A percentile compares a stretch with the other conserved stretches of the same genome.
Evolutionary conservation across 1,140 invertebrate genomes (phyloP).

Genomic region (Druon quercuslanigerum): DNA sequence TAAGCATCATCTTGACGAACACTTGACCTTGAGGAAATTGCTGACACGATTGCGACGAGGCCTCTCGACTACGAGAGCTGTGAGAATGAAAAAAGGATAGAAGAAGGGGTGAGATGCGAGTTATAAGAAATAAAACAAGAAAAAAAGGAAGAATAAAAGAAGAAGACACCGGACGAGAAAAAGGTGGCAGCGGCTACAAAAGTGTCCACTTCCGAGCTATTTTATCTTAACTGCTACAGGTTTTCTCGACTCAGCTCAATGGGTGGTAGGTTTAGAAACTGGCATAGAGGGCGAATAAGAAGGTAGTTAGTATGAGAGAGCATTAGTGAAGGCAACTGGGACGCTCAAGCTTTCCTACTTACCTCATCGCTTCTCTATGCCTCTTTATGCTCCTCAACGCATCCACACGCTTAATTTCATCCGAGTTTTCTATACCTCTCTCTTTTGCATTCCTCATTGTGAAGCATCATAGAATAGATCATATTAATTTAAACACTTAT

Average conservation of each 20-base stretch:
- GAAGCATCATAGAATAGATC: background rate
- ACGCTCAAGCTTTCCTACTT: slow-evolving; percentile 45
- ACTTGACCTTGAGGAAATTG: slow-evolving; percentile 22
- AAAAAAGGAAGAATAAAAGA: background rate
- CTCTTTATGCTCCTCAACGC: no score
- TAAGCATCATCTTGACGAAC: slow-evolving; percentile 18
- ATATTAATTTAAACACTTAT: background rate
- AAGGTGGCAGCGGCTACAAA: slow-evolving; percentile 52
- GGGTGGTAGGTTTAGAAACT: background rate
- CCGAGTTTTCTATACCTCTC: no score
- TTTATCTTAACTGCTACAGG: slow-evolving; percentile 62
- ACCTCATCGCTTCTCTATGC: slow-evolving; percentile 5
- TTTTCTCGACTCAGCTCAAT: slow-evolving; percentile 55
- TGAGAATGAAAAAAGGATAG: slow-evolving; percentile 22
- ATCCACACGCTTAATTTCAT: no score
- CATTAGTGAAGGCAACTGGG: slow-evolving; percentile 62
- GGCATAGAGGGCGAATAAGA: slow-evolving; percentile 54
- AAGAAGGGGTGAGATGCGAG: slow-evolving; percentile 8
- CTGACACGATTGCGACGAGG: slow-evolving; percentile 22
- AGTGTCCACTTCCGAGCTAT: slow-evolving; percentile 55
- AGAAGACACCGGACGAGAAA: slow-evolving; percentile 42
- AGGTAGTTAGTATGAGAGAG: slow-evolving; percentile 64
- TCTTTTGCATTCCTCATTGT: background rate
- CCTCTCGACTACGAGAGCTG: slow-evolving; percentile 38
- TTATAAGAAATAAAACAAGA: no score